Base-by-base conservation (phyloP, 2,113 vertebrate genomes). In the Cavia aperea region DNA sequence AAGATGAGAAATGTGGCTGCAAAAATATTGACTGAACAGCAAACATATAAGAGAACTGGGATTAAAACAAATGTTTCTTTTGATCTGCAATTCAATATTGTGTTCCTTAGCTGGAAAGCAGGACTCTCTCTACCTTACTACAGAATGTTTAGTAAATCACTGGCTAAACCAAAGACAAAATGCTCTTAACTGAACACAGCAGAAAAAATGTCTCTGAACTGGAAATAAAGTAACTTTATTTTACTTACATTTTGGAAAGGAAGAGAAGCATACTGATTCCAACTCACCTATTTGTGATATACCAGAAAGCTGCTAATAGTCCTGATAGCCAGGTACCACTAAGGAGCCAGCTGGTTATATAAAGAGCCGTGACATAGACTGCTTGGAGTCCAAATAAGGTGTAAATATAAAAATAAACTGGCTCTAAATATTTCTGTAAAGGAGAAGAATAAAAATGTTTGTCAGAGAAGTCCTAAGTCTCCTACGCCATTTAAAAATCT, bases 391-490 rank as follows among this genome's bases (percentile, higher is more conserved):
- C 98, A 97, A 99, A 99, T 92, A 99, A 98, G 39, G 99, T 99
- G 97, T 99, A 99, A 96, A 99, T 99, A 98, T 99, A 99, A 98
- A 99, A 99, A 98, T 99, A 99, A 95, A 99, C 97, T 2, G 99
- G 99, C 96, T 99, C 99, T 97, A 99, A 97, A 92, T 99, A 99
- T 5, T 97, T 97, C 99, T 99, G 98, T 93, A 94, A 97, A 94
- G 96, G 95, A 91, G 63, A 96, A 94, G 63, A 96, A 95, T 18
- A 68, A 4, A 21, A 15, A 56, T 3, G 26, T 31, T 63, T 81
- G 84, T 90, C 33, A 89, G 6, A 33, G 33, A 85, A 65, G 24
- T 18, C 49, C 62, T n/a, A 33, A 21, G 1, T 15, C 51, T 54
- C 62, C 39, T 51, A 49, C 1, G 79, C 18, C 39, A 75, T 19